Evolutionary conservation across 1,140 invertebrate genomes (phyloP).

Genomic region (Ips nitidus): DNA sequence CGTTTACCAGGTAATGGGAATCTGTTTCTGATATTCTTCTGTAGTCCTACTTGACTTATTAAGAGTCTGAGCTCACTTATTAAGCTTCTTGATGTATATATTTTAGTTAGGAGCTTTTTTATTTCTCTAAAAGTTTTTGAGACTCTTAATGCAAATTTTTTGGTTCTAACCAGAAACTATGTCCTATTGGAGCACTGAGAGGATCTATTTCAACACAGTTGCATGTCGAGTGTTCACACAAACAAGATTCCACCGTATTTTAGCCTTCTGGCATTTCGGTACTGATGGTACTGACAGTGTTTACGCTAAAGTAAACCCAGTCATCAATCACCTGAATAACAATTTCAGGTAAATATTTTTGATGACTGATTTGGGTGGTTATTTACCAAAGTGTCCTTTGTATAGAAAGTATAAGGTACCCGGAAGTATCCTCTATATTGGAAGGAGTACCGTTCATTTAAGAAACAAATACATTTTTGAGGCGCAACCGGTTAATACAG

Average conservation of each 20-base stretch:
- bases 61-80: neutral
- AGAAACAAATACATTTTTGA: slow-evolving; percentile 23
- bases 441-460: slow-evolving; percentile 18
- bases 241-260: slow-evolving; percentile 19
- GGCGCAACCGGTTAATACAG: neutral
- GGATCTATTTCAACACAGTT: slow-evolving; percentile 15
- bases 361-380: too few species aligned
- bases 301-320: slow-evolving; percentile 20
- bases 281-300: slow-evolving; percentile 11
- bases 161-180: neutral
- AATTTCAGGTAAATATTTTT: slow-evolving; percentile 12
- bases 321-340: slow-evolving; percentile 8
- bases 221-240: slow-evolving; percentile 23
- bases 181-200: slow-evolving; percentile 22
- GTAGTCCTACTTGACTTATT: neutral
- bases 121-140: neutral
- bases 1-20: slow-evolving; percentile 12
- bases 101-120: neutral
- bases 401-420: slow-evolving; percentile 20
- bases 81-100: too few species aligned
- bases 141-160: neutral
- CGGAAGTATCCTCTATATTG: slow-evolving; percentile 20
- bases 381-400: too few species aligned
- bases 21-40: neutral
- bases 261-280: slow-evolving; percentile 20